These are phyloP conservation scores for Glyptemys insculpta DNA, from an alignment of 2,797 vertebrate species.

Conservation along the genomic window DNA sequence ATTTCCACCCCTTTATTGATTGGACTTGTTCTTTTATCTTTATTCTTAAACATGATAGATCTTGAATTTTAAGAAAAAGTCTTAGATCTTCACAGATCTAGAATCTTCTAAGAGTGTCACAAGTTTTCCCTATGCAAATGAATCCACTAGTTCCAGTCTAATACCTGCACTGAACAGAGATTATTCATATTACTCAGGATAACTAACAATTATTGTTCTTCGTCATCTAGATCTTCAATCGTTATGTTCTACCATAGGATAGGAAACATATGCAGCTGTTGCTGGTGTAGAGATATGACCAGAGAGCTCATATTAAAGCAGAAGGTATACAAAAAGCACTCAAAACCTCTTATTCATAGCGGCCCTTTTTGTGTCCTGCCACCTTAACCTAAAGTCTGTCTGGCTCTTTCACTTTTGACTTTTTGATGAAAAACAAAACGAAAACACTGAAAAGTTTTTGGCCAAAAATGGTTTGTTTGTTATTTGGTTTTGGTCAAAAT, in stretches of 20 bases:
- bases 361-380: background rate
- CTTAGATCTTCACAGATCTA: background rate
- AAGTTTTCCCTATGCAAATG: background rate
- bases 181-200: background rate
- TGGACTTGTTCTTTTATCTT: background rate
- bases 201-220: background rate
- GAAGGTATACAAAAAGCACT: background rate
- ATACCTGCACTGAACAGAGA: background rate
- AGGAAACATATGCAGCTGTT: background rate
- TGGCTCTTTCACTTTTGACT: background rate
- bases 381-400: background rate
- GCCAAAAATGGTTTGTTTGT: background rate
- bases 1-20: background rate
- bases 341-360: background rate
- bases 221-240: background rate
- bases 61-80: background rate
- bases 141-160: background rate
- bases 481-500: background rate
- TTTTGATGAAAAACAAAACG: background rate
- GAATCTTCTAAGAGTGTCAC: background rate
- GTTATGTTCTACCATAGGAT: background rate
- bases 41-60: background rate
- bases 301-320: background rate
- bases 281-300: background rate
- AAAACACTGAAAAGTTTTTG: background rate